Conservation (phyloP, 2,888 invertebrate genomes). For the Punctoribates punctum region DNA sequence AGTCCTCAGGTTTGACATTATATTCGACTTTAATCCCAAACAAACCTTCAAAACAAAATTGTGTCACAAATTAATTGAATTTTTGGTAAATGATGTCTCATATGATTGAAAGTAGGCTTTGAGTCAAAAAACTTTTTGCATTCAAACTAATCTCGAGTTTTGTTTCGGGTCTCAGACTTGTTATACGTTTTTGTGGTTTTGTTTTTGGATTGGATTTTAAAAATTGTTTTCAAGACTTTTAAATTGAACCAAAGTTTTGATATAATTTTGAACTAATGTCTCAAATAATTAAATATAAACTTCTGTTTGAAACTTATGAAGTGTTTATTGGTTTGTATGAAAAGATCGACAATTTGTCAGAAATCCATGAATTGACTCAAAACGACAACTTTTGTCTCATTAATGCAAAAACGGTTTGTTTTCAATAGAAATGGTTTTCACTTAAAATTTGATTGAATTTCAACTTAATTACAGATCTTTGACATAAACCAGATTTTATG, state of each 20-base stretch:
- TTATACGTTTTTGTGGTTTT: too few species aligned
- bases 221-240: background rate
- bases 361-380: background rate
- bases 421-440: background rate
- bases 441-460: background rate
- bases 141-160: background rate
- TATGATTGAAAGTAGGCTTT: too few species aligned
- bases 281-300: constrained; percentile 6
- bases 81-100: too few species aligned
- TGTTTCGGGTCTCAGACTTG: too few species aligned
- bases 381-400: constrained; percentile 11
- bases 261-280: background rate
- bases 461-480: background rate
- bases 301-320: background rate
- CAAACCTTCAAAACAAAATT: too few species aligned
- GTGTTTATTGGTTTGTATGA: background rate
- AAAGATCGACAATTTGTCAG: background rate
- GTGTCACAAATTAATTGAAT: too few species aligned
- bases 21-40: background rate
- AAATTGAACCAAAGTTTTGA: background rate
- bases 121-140: background rate
- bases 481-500: constrained; percentile 2
- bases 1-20: too few species aligned
- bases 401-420: constrained; percentile 4
- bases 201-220: background rate